These are phyloP conservation scores for Pseudococcus jackbeardsleyi DNA, from an alignment of 2,888 invertebrate genomes.

Conservation along the genomic window DNA sequence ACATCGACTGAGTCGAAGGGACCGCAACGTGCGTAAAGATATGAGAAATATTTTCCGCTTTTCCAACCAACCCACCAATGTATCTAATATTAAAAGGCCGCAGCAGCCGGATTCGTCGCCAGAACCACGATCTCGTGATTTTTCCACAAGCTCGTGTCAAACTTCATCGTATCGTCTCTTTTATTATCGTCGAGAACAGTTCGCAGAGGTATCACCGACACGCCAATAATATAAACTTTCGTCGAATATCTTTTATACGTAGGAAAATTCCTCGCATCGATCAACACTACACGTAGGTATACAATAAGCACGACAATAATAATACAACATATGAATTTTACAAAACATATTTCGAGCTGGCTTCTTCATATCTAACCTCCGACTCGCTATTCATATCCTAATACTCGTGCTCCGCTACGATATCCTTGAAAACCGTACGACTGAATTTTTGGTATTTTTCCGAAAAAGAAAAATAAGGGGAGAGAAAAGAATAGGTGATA, in stretches of 20 bases:
- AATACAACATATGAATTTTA: neutral
- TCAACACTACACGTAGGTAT: neutral
- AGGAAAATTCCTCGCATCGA: neutral
- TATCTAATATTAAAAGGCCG: neutral
- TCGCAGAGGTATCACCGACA: neutral
- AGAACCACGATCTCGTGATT: neutral
- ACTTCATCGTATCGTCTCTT: neutral
- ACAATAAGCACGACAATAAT: neutral
- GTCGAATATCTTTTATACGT: too few relatives aligned
- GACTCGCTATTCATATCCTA: neutral
- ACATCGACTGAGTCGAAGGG: neutral
- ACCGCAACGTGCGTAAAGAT: slow-evolving; percentile 50
- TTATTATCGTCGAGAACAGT: neutral
- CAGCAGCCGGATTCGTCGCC: neutral
- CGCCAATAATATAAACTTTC: too few relatives aligned
- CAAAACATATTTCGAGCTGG: slow-evolving; percentile 6
- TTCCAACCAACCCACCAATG: neutral
- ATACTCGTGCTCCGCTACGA: neutral
- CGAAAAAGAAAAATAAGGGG: too few relatives aligned
- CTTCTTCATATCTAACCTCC: neutral
- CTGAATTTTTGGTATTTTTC: too few relatives aligned
- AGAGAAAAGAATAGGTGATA: too few relatives aligned
- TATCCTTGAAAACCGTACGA: too few relatives aligned
- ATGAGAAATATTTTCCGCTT: slow-evolving; percentile 51
- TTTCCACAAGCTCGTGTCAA: neutral